Base-by-base conservation (phyloP, 2,888 invertebrate genomes). In the Drosophila histrio region DNA sequence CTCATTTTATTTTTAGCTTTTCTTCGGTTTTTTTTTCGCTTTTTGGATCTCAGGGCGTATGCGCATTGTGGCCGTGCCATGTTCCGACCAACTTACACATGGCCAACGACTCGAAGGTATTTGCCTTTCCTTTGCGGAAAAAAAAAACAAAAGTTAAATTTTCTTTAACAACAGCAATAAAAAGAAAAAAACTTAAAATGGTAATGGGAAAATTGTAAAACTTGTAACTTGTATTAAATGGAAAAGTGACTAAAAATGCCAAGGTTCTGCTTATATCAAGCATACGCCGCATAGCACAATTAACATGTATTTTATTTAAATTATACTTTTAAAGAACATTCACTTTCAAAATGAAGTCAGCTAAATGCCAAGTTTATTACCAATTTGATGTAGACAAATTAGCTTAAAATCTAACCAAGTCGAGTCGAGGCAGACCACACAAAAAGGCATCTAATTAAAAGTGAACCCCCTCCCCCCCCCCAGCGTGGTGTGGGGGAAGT, bases 31-130 rank as follows among this genome's bases (percentile, higher is more conserved):
- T 17, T 2, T 41, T 34, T 24, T 15, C 13, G 15, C n/a, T n/a
- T n/a, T n/a, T 24, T 17, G 38, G 32, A 34, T 30, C 17, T 57
- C 66, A 57, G 87, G 81, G 88, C 88, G 81, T 87, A 82, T 87
- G 86, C 88, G 86, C 82, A 72, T 79, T 82, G 83, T 82, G 88
- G 87, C 84, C 83, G 66, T 82, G 82, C 80, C 65, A 64, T 56
- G 19, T 21, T 39, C n/a, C 28, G 26, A 39, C n/a, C 54, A 38
- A 41, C 47, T 53, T 44, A 53, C 53, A 49, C 32, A 11, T 32
- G 32, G 32, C 32, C 32, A 15, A 34, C 9, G 15, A 36, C 49
- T 26, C 19, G 17, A 2, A 38, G 52, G 28, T 30, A 53, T 58
- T 41, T 47, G 54, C 56, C 61, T 64, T 50, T 65, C 54, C 34